Evolutionary conservation across 1,140 invertebrate genomes (phyloP).

Genomic region (Formica exsecta): DNA sequence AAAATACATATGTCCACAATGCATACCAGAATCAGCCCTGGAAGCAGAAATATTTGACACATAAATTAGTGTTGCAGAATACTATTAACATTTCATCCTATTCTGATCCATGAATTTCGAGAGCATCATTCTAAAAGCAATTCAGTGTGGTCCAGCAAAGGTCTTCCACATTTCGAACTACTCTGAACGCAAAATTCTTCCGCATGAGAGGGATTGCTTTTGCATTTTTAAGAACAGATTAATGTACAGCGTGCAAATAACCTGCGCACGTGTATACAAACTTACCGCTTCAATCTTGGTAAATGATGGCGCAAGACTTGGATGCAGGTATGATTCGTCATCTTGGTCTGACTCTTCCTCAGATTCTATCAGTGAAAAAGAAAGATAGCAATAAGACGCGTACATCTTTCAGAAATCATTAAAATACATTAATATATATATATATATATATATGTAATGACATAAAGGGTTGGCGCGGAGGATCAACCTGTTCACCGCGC

Average conservation of each 20-base stretch:
- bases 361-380: conserved; percentile 82
- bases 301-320: conserved; percentile 89
- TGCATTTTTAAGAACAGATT: conserved; percentile 56
- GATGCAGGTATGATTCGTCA: conserved; percentile 93
- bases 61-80: conserved; percentile 73
- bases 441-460: conserved; percentile 29
- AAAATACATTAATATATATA: conserved; percentile 26
- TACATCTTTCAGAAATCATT: conserved; percentile 39
- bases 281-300: conserved; percentile 88
- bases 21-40: conserved; percentile 81
- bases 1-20: conserved; percentile 70
- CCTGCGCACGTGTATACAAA: conserved; percentile 66
- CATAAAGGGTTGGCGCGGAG: conserved; percentile 41
- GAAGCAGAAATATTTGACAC: conserved; percentile 80
- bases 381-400: conserved; percentile 67
- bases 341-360: conserved; percentile 88
- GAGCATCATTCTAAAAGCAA: conserved; percentile 48
- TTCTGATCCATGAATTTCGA: conserved; percentile 44
- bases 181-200: conserved; percentile 48
- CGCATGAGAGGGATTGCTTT: conserved; percentile 29
- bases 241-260: conserved; percentile 47
- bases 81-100: conserved; percentile 58
- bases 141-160: conserved; percentile 34
- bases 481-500: conserved; percentile 29
- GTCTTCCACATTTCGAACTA: conserved; percentile 52